phyloP scores from a whole-genome alignment of 2,797 vertebrate genomes.

The Sebastes wilsoni region DNA sequence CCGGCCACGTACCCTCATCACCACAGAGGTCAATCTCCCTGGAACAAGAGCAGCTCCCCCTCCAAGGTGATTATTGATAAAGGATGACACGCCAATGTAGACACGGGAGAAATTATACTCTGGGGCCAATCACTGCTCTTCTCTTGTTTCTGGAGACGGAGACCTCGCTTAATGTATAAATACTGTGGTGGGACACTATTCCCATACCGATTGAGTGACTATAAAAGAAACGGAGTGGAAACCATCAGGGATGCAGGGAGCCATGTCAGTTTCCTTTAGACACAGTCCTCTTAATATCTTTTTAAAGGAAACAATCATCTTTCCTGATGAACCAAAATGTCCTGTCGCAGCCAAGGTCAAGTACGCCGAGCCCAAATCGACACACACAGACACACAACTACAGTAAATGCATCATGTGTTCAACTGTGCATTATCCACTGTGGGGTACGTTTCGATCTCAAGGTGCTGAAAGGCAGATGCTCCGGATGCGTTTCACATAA shows the following conservation, averaged over 20 bases:
- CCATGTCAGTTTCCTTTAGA: conserved; percentile 76
- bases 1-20: conserved; percentile 59
- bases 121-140: conserved; percentile 65
- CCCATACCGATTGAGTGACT: conserved; percentile 75
- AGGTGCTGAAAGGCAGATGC: conserved; percentile 43
- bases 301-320: conserved; percentile 81
- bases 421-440: conserved; percentile 55
- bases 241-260: conserved; percentile 79
- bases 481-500: conserved; percentile 37
- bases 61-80: conserved; percentile 83
- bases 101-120: conserved; percentile 67
- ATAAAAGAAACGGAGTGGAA: conserved; percentile 81
- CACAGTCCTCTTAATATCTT: conserved; percentile 71
- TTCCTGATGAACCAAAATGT: conserved; percentile 77
- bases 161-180: conserved; percentile 78
- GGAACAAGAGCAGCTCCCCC: conserved; percentile 59
- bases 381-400: conserved; percentile 21
- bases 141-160: conserved; percentile 59
- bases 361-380: conserved; percentile 18
- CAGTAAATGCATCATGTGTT: conserved; percentile 65
- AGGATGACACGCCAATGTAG: conserved; percentile 73
- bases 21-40: conserved; percentile 75
- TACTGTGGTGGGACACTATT: conserved; percentile 67
- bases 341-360: conserved; percentile 76
- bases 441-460: conserved; percentile 32